Conservation (phyloP, 2,888 invertebrate species). For the Catotricha subobsoleta region DNA sequence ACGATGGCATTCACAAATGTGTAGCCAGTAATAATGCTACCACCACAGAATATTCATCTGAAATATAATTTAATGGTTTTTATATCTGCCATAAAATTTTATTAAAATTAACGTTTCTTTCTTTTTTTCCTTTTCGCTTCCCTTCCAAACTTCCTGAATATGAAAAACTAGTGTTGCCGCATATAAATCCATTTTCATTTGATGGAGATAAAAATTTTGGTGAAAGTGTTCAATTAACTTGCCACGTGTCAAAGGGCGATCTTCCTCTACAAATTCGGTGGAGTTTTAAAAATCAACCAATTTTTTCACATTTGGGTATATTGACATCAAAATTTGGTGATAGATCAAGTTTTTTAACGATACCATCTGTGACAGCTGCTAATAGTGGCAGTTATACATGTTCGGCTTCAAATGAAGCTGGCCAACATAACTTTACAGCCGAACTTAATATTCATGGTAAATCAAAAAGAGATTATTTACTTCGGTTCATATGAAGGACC, state of each 20-base stretch:
- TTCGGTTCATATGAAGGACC: not conserved
- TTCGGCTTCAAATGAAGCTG: slow-evolving; percentile 42
- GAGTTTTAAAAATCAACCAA: slow-evolving; percentile 36
- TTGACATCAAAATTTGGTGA: slow-evolving; percentile 45
- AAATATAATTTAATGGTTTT: slow-evolving; percentile 45
- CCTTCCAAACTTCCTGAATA: not conserved
- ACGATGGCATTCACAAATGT: slow-evolving; percentile 60
- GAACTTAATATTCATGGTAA: slow-evolving; percentile 48
- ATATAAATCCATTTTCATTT: slow-evolving; percentile 14
- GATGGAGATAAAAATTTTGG: slow-evolving; percentile 36
- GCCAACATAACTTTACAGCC: slow-evolving; percentile 40
- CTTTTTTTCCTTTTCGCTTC: no score
- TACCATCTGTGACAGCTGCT: slow-evolving; percentile 48
- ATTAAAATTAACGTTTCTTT: no score
- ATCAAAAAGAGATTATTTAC: not conserved
- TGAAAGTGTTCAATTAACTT: slow-evolving; percentile 46
- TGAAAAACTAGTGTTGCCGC: slow-evolving; percentile 9
- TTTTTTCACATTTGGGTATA: slow-evolving; percentile 34
- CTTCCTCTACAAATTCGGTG: slow-evolving; percentile 39
- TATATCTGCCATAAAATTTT: slow-evolving; percentile 2
- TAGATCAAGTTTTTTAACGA: slow-evolving; percentile 45
- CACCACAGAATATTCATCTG: slow-evolving; percentile 44
- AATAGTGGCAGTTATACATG: slow-evolving; percentile 53
- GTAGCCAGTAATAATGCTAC: slow-evolving; percentile 55
- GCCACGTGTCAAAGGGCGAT: slow-evolving; percentile 39